Evolutionary conservation across 92 coral and sea anemone species (phyloP), one percentile per base, ranked within the genome.

Genomic region (Zoanthus gigantus): DNA sequence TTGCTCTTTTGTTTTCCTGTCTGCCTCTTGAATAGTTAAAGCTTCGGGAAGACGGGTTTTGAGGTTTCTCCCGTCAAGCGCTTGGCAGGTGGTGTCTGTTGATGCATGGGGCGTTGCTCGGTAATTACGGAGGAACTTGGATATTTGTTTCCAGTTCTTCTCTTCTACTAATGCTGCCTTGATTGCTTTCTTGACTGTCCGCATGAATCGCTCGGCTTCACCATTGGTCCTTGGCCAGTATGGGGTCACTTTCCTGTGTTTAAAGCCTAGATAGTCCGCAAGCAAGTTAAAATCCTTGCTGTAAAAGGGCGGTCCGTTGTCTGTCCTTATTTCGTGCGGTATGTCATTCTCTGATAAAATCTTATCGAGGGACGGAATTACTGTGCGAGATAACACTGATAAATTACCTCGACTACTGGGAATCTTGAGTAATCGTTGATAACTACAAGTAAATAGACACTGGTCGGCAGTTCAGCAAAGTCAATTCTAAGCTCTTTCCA

Each of bases 401-500:
- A 31, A 17, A 74, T 74, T 9, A 67, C 72, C 72, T 67, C 72
- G 13, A 5, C 72, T 67, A 67, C 30, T 67, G 72, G 72, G 72
- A 44, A 74, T 9, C 79, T 7, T 74, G 79, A 67, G 30, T 67
- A 67, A 50, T 74, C 8, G 14, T 34, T 53, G 28, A 74, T 74
- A n/a, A 74, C 53, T 44, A 74, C 79, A 50, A 74, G 79, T 74
- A 74, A 31, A 37, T 74, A 74, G 44, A n/a, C 79, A 28, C 79
- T 53, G 28, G 79, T 74, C 79, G 79, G 54, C 54, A 74, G 79
- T 34, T 74, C 52, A 13, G 79, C 79, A 74, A 74, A 74, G 50
- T 74, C 79, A 37, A 34, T 74, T 7, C 79, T 50, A 17, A 74
- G 79, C 15, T 74, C 79, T 34, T n/a, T 34, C 52, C 79, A 74